phyloP scores from a whole-genome alignment of 2,888 invertebrate genomes.

The Harpalus rufipes region DNA sequence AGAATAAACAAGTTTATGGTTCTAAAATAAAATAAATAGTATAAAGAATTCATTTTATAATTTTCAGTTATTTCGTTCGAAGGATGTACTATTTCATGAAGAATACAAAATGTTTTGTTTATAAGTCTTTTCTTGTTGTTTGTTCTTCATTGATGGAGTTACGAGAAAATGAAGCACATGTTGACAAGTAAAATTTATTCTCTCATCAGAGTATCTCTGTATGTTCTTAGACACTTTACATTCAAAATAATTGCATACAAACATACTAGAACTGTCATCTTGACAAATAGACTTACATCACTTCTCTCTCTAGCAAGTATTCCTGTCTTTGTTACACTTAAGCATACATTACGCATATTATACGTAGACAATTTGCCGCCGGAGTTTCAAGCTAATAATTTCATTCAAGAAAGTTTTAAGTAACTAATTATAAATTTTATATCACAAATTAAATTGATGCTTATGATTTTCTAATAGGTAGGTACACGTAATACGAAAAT shows the following conservation, averaged over 20 bases:
- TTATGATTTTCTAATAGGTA: no score
- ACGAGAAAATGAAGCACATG: not conserved
- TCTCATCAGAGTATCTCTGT: slow-evolving; percentile 1
- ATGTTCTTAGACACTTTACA: slow-evolving; percentile 6
- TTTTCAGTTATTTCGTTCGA: no score
- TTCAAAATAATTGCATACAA: slow-evolving; percentile 18
- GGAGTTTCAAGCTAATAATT: not conserved
- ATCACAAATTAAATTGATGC: no score
- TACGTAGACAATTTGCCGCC: slow-evolving; percentile 1
- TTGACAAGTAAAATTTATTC: slow-evolving; percentile 3
- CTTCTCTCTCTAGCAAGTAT: not conserved
- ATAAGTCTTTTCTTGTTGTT: not conserved
- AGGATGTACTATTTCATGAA: no score
- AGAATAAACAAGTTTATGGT: no score
- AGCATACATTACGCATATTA: not conserved
- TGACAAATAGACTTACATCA: not conserved
- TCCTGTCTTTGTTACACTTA: not conserved
- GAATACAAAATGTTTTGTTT: no score
- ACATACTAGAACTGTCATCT: slow-evolving; percentile 19
- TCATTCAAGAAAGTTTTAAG: not conserved
- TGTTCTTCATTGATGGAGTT: not conserved
- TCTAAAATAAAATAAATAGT: no score
- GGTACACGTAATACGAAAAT: no score
- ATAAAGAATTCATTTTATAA: no score
- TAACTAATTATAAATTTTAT: slow-evolving; percentile 1